Evolutionary conservation across 2,888 invertebrate species (phyloP), one percentile per base, ranked within the genome.

Genomic region (Volucella bombylans): DNA sequence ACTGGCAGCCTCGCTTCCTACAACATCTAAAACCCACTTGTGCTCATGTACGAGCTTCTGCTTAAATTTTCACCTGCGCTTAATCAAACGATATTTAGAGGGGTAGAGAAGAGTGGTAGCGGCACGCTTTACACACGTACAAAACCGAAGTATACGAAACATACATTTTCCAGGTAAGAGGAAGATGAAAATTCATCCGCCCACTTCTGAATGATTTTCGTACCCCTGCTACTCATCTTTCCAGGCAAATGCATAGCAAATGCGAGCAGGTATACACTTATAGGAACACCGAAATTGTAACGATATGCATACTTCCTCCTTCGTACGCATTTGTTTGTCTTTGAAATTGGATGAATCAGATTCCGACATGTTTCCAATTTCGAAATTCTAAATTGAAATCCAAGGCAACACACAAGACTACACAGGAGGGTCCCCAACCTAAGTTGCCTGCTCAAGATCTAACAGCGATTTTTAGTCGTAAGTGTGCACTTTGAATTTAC

Each of bases 401-500:
- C 15, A 14, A 52, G 62, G 41, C 15, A 38, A 38, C 43, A 31
- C 18, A 31, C 4, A 6, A 31, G 31, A 31, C 31, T 31, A 31
- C 31, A 52, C 15, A 41, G 15, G 59, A 59, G 52, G n/a, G 23
- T 43, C 62, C 14, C 18, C 31, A 31, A 6, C 31, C 6, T 31
- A 31, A 31, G 31, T 31, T 31, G 31, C 31, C 31, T 6, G 6
- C 6, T 31, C 31, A 31, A 31, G 31, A 31, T 6, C 31, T 31
- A 31, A 31, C 31, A 31, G 6, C 31, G 31, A 31, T 31, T 39
- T 39, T 15, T 52, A 62, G 8, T 59, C 18, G 18, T 41, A 54
- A 31, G 61, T 61, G 67, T 54, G 52, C 61, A 68, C 67, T 80
- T 68, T 62, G 45, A 74, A 54, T 81, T 81, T 81, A 68, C 76